A percentile compares a stretch with the other conserved stretches of the same genome.
phyloP scores from a whole-genome alignment of 2,113 vertebrate genomes.

The Conger conger region DNA sequence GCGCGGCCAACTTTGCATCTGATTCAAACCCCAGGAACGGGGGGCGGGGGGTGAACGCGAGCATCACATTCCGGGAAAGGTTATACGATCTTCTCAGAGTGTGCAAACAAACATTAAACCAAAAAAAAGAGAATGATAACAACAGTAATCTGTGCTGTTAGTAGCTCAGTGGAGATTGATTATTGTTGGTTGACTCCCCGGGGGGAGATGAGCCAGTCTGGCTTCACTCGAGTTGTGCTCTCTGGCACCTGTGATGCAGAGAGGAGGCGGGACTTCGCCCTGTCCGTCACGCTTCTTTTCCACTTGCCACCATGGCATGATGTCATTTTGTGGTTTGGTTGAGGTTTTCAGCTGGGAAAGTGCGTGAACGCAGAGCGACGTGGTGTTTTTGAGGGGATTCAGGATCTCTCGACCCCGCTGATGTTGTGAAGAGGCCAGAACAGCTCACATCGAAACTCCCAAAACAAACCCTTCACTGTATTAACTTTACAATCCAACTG shows the following conservation, averaged over 20 bases:
- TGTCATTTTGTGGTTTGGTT: neutral
- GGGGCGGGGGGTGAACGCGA: neutral
- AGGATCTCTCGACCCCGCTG: too few relatives aligned
- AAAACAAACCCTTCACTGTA: too few relatives aligned
- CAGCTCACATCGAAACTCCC: too few relatives aligned
- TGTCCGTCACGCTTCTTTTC: neutral
- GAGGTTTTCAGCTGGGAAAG: neutral
- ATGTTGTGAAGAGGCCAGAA: too few relatives aligned
- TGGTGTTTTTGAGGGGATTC: too few relatives aligned
- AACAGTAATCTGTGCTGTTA: neutral
- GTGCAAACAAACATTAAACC: neutral
- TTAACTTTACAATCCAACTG: too few relatives aligned
- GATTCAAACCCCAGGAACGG: too few relatives aligned
- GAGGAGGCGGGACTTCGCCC: neutral
- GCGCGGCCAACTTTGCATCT: neutral
- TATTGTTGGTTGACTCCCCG: neutral
- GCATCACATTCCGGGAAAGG: neutral
- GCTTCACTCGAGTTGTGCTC: neutral
- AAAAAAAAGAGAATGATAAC: neutral
- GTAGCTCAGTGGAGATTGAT: neutral
- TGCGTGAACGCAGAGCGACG: neutral
- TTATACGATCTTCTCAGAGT: neutral
- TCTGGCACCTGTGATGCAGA: neutral
- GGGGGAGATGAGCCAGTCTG: neutral
- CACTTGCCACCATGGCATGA: neutral